Evolutionary conservation across 2,797 vertebrate genomes (phyloP), one percentile per base, ranked within the genome.

Genomic region (Sternarchorhynchus goeldii): DNA sequence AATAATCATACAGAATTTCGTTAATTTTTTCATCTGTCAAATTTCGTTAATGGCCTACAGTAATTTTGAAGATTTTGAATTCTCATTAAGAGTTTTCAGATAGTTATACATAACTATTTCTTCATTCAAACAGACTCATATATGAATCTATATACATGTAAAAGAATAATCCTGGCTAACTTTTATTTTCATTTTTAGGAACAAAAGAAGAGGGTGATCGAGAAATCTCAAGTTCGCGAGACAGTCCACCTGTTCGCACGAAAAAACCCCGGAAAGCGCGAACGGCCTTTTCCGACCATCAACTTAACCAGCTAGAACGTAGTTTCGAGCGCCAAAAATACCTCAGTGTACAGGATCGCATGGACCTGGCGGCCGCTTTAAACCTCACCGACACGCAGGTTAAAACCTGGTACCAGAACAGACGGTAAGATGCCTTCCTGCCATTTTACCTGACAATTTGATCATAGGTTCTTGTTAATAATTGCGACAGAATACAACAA

Each of bases 281-380:
- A 73, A 98, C 96, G 57, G 96, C 96, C 82, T 98, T 98, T 81
- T 96, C 96, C 0, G 97, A 98, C 91, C 96, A 98, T 84, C 97
- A 98, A 86, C 95, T 98, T 84, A 98, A 97, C 87, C 97, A 98
- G 85, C 91, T 98, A 88, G 97, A 98, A 90, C 91, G 97, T 45
- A 98, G 96, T 91, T 98, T 98, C 83, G 97, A 98, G 92, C 89
- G 97, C 75, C 97, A 98, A 83, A 98, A 98, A 91, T 98, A 98
- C 90, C 93, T 98, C 91, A 98, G 96, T 66, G 96, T 98, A 80
- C 96, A 98, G 91, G 96, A 98, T 91, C 95, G 96, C 86, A 98
- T 98, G 96, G 96, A 98, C 90, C 92, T 98, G 89, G 96, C 96
- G 0, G 96, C 96, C n/a, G 95, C 96, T 0, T 94, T 97, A 87